Conservation (phyloP, 2,888 invertebrate species). For the Perithous albicinctus region DNA sequence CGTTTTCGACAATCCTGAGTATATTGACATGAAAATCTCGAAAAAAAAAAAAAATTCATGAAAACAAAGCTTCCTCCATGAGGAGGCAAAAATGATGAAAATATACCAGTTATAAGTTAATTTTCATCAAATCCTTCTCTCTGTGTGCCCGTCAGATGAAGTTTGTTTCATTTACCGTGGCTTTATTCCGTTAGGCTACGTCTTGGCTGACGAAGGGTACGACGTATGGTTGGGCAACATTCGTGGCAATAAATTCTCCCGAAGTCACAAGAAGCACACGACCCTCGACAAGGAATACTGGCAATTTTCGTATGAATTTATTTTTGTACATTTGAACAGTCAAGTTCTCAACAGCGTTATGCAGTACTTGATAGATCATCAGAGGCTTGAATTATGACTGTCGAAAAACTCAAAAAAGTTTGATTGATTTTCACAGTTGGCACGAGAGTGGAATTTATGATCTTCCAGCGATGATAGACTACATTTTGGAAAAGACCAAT, state of each 20-base stretch:
- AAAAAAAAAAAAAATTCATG: too few relatives aligned
- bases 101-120: too few relatives aligned
- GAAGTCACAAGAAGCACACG: slow-evolving; percentile 85
- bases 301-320: slow-evolving; percentile 80
- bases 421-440: slow-evolving; percentile 79
- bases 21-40: too few relatives aligned
- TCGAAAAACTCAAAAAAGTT: not conserved
- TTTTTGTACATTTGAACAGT: not conserved
- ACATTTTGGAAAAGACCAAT: slow-evolving; percentile 85
- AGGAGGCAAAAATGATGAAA: too few relatives aligned
- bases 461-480: slow-evolving; percentile 87
- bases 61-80: too few relatives aligned
- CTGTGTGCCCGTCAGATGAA: too few relatives aligned
- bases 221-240: slow-evolving; percentile 87
- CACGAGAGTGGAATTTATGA: slow-evolving; percentile 88
- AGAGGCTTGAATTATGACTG: not conserved
- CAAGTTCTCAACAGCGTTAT: not conserved
- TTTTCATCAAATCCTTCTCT: too few relatives aligned
- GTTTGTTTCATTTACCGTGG: too few relatives aligned
- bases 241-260: slow-evolving; percentile 88
- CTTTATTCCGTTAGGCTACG: slow-evolving; percentile 72
- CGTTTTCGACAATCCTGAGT: too few relatives aligned
- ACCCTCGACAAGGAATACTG: slow-evolving; percentile 79
- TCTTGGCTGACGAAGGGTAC: slow-evolving; percentile 79
- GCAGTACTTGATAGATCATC: not conserved